These are phyloP conservation scores for Papilio glaucus DNA, from an alignment of 1,140 invertebrate genomes.

Conservation along the genomic window DNA sequence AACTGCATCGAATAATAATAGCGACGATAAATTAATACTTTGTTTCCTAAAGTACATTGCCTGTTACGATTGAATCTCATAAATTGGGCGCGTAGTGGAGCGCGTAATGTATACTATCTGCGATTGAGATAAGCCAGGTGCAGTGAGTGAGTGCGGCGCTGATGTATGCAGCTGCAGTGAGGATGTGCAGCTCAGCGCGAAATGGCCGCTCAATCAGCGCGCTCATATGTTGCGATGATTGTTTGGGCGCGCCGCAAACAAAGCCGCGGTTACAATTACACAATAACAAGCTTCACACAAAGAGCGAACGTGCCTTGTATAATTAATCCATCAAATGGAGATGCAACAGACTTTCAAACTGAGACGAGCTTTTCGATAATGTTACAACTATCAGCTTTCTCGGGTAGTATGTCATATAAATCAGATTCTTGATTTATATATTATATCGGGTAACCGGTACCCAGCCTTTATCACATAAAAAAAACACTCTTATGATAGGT, in stretches of 20 bases:
- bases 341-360: constrained; percentile 12
- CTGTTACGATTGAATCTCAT: neutral
- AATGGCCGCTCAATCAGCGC: constrained; percentile 48
- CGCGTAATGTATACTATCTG: constrained; percentile 29
- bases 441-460: neutral
- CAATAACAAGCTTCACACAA: constrained; percentile 40
- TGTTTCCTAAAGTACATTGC: neutral
- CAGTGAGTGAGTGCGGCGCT: constrained; percentile 44
- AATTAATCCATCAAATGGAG: constrained; percentile 13
- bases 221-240: constrained; percentile 40
- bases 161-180: constrained; percentile 47
- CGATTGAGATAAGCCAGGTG: constrained; percentile 50
- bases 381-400: neutral
- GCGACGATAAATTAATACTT: no score
- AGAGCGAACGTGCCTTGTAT: constrained; percentile 7
- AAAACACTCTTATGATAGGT: no score
- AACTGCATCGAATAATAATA: no score
- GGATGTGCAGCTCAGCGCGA: constrained; percentile 43
- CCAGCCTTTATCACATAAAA: no score
- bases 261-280: constrained; percentile 12
- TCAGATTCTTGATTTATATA: neutral
- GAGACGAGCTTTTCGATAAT: constrained; percentile 6
- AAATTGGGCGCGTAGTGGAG: neutral
- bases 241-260: constrained; percentile 35
- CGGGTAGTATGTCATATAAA: neutral